phyloP scores from a whole-genome alignment of 2,888 invertebrate genomes.

The Brachyptera risi region DNA sequence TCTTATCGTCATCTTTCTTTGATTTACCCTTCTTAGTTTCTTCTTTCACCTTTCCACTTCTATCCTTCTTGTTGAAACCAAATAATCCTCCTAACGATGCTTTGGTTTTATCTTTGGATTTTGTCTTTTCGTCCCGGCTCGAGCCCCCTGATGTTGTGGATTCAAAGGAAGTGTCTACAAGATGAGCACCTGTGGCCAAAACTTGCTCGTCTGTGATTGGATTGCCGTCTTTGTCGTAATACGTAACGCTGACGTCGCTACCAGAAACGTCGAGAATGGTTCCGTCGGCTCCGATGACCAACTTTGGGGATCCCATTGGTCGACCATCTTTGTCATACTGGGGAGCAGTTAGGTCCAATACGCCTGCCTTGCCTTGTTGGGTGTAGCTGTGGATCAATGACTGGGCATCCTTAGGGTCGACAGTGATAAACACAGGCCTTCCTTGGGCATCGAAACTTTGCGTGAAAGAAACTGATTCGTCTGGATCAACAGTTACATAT shows the following conservation, averaged over 20 bases:
- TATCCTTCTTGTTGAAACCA: slow-evolving; percentile 22
- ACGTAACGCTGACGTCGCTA: slow-evolving; percentile 41
- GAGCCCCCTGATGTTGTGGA: neutral
- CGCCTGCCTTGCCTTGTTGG: neutral
- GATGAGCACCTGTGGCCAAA: neutral
- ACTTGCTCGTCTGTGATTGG: slow-evolving; percentile 32
- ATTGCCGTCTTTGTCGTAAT: slow-evolving; percentile 42
- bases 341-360: neutral
- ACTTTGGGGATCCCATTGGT: neutral
- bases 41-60: slow-evolving; percentile 20
- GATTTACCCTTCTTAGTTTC: slow-evolving; percentile 29
- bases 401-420: no score
- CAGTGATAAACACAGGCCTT: neutral
- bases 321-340: neutral
- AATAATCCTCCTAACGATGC: slow-evolving; percentile 27
- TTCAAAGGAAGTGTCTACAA: slow-evolving; percentile 9
- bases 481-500: neutral
- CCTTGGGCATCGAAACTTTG: neutral
- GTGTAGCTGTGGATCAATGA: no score
- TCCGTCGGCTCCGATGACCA: neutral
- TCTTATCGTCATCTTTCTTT: slow-evolving; percentile 29
- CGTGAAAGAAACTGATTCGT: neutral
- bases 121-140: slow-evolving; percentile 27
- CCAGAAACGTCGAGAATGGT: slow-evolving; percentile 27
- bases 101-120: slow-evolving; percentile 26